Percentiles rank a stretch among this genome's conserved stretches.
Conservation (phyloP, 2,113 vertebrate species). For the Craseonycteris thonglongyai region DNA sequence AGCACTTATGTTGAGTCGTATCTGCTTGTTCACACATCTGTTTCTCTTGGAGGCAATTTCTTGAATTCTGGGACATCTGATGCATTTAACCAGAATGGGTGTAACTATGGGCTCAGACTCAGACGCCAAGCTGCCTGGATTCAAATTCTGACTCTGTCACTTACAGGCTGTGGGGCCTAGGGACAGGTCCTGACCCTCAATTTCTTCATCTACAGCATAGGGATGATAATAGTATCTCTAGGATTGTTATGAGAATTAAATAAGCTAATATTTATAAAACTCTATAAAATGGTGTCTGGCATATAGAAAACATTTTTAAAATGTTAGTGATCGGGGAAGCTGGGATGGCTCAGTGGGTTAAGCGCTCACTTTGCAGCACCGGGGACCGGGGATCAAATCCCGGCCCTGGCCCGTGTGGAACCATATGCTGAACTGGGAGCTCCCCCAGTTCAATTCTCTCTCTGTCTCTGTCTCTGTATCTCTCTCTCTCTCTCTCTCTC, state of each 20-base stretch:
- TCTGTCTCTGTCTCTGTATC: too few species aligned
- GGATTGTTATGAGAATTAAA: not conserved
- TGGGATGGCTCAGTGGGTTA: too few species aligned
- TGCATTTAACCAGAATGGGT: not conserved
- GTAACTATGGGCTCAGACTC: not conserved
- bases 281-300: not conserved
- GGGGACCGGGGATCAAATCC: too few species aligned
- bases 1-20: not conserved
- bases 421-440: too few species aligned
- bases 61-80: not conserved
- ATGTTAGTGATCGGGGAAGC: not conserved
- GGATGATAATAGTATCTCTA: not conserved
- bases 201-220: not conserved
- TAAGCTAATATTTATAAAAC: not conserved
- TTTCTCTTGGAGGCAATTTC: not conserved
- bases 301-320: not conserved
- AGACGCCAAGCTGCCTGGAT: not conserved
- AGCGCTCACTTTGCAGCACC: too few species aligned
- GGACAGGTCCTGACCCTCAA: not conserved
- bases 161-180: not conserved
- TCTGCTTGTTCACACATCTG: not conserved
- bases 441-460: too few species aligned
- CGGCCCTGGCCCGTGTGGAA: too few species aligned
- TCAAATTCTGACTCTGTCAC: not conserved
- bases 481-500: too few species aligned